These are phyloP conservation scores for Sarcophaga variegata DNA, from an alignment of 2,888 invertebrate species.

Conservation along the genomic window DNA sequence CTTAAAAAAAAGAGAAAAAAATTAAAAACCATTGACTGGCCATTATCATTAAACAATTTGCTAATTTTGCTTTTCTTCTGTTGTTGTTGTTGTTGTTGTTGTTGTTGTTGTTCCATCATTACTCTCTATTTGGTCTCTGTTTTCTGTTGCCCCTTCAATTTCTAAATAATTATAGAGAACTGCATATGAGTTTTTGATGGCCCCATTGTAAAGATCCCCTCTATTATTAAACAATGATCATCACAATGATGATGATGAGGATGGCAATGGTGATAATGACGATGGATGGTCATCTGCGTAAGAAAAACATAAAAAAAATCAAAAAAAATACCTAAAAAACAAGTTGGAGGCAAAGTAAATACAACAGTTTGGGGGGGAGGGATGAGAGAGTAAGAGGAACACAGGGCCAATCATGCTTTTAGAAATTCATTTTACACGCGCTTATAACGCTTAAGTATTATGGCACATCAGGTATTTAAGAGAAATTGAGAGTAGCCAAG, in stretches of 20 bases:
- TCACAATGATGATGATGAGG: constrained; percentile 7
- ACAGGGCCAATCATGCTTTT: constrained; percentile 7
- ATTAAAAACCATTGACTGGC: constrained; percentile 3
- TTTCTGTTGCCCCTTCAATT: background rate
- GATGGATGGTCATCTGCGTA: background rate
- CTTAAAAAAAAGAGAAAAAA: background rate
- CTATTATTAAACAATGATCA: constrained; percentile 41
- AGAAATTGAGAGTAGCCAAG: constrained; percentile 1
- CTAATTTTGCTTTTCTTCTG: constrained; percentile 8
- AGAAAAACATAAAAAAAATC: background rate
- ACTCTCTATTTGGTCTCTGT: no score
- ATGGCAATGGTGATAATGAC: background rate
- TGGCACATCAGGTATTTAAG: background rate
- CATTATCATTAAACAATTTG: constrained; percentile 47
- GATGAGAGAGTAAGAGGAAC: no score
- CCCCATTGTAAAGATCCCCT: constrained; percentile 39
- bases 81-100: background rate
- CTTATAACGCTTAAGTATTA: background rate
- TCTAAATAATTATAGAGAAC: constrained; percentile 55
- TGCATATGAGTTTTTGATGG: constrained; percentile 63
- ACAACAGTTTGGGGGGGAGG: no score
- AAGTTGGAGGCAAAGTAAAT: no score
- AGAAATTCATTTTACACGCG: constrained; percentile 43
- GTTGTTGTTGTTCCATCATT: no score
- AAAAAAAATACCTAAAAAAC: no score